Conservation (phyloP, 2,797 vertebrate species). For the Sus cebifrons region DNA sequence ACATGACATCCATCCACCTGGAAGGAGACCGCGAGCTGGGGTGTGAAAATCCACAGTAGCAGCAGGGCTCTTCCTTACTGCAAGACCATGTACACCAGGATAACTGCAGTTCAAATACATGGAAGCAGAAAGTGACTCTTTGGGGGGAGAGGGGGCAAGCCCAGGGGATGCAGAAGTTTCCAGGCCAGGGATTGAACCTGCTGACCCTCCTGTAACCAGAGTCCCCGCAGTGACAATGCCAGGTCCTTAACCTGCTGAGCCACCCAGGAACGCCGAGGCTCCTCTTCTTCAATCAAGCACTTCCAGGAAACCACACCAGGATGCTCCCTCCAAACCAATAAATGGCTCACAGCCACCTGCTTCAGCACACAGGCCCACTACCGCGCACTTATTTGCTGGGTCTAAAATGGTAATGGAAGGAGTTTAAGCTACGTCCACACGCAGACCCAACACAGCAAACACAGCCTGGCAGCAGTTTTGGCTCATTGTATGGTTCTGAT, state of each 20-base stretch:
- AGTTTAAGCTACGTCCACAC: background rate
- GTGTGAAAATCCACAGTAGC: background rate
- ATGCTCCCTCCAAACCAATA: slow-evolving; percentile 38
- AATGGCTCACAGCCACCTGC: background rate
- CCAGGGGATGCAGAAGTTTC: no score
- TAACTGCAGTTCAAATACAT: background rate
- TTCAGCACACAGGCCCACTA: background rate
- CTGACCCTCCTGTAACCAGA: no score
- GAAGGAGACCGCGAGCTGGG: slow-evolving; percentile 5
- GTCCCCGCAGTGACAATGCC: no score
- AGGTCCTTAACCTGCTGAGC: no score
- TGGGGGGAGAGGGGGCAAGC: no score
- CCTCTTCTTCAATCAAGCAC: background rate
- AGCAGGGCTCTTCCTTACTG: background rate
- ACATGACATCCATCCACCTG: slow-evolving; percentile 63
- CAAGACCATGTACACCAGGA: background rate
- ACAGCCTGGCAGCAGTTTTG: background rate
- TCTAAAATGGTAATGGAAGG: background rate
- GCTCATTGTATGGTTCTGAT: background rate
- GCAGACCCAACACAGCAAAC: background rate
- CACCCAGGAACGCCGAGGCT: no score
- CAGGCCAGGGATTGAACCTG: no score
- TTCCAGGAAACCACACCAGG: slow-evolving; percentile 60
- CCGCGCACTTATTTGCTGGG: background rate
- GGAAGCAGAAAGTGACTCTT: background rate